Base-by-base conservation (phyloP, 2,888 invertebrate species). In the Harmothoe impar region DNA sequence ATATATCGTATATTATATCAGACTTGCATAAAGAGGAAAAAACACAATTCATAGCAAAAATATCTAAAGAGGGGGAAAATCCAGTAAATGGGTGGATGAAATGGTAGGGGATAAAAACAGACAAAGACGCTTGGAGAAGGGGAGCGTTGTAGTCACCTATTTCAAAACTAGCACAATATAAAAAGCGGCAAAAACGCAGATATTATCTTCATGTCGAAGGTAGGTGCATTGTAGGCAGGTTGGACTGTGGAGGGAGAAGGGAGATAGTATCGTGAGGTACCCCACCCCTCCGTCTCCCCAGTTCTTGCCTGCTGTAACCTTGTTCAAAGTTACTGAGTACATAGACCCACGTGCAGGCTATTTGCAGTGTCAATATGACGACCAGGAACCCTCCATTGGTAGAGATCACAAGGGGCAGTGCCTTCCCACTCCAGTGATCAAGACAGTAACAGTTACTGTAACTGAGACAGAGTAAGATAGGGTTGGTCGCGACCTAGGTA, bases 341-440 rank as follows among this genome's bases (percentile, higher is more conserved):
- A 62, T 62, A n/a, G 62, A n/a, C 62, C 62, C 62, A 62, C 62
- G 62, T 62, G 62, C 62, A n/a, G 62, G 62, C 20, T 62, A 20
- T 62, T 62, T 62, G 62, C 62, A 62, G 1, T 20, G 62, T 62
- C 23, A 62, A 62, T 20, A n/a, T 62, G 62, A 12, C 7, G n/a
- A 62, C 43, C 43, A 62, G 62, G 62, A 20, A 62, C 23, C n/a
- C 10, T 43, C 43, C 43, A 3, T 43, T 43, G 43, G 10, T 62
- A 62, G 43, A 62, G 62, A n/a, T 7, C 20, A 20, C 20, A 20
- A n/a, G 62, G 62, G 10, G 5, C 10, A 62, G 62, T 1, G 62
- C 62, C 12, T 62, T 62, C 10, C 20, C 62, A 62, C 20, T 62
- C 54, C 54, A n/a, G 7, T 12, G 62, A 62, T n/a, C n/a, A n/a